phyloP scores from a whole-genome alignment of 2,113 vertebrate genomes.

The Microtus ochrogaster region DNA sequence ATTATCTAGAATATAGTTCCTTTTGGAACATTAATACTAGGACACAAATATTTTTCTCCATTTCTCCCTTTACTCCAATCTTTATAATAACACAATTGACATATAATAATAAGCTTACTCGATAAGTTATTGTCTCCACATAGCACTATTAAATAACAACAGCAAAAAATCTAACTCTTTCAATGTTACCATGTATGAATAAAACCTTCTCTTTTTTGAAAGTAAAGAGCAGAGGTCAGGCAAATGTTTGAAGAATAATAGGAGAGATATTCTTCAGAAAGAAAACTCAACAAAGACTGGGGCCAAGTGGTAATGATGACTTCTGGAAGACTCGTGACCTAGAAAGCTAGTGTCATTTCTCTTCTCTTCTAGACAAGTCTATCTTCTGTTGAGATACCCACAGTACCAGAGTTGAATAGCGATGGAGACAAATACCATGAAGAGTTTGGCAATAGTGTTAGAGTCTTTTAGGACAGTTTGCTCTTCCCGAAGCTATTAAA shows the following conservation, averaged over 20 bases:
- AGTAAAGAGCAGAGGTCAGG: not conserved
- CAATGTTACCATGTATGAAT: not conserved
- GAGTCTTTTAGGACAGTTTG: not conserved
- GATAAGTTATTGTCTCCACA: not conserved
- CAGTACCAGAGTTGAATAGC: not conserved
- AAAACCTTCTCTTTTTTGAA: not conserved
- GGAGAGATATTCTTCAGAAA: not conserved
- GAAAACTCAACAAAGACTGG: not conserved
- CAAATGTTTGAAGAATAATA: slow-evolving; percentile 13
- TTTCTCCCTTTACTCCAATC: not conserved
- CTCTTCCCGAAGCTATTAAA: not conserved
- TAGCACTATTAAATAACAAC: not conserved
- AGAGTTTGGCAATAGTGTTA: not conserved
- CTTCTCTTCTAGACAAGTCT: not conserved
- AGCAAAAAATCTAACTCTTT: not conserved
- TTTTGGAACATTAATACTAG: not conserved
- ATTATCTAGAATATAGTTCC: not conserved
- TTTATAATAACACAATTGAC: not conserved
- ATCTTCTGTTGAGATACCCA: accelerated
- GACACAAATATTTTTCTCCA: not conserved
- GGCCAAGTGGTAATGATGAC: not conserved
- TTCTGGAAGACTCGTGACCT: not conserved
- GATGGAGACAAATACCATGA: not conserved
- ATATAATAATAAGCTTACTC: not conserved
- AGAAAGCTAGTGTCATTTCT: not conserved